phyloP scores from a whole-genome alignment of 2,113 vertebrate genomes.

The Turdus rufiventris region DNA sequence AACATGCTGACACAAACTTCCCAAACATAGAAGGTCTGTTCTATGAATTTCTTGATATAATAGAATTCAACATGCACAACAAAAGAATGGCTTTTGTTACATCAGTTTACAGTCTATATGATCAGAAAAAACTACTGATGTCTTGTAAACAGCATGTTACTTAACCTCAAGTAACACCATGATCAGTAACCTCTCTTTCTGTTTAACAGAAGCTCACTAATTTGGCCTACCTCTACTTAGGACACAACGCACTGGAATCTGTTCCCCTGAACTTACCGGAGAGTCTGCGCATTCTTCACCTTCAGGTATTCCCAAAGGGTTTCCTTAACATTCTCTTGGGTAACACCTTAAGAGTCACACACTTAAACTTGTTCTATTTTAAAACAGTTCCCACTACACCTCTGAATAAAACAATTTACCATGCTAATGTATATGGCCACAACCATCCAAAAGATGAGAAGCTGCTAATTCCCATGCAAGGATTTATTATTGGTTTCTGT shows the following conservation, averaged over 20 bases:
- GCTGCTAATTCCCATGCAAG: neutral
- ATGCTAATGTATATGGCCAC: neutral
- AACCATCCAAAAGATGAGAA: neutral
- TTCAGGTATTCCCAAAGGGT: slow-evolving; percentile 80
- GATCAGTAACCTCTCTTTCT: neutral
- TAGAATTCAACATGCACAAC: neutral
- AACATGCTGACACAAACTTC: neutral
- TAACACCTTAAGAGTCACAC: neutral
- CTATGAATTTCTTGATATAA: neutral
- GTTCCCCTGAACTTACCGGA: slow-evolving; percentile 89
- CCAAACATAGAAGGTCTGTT: neutral
- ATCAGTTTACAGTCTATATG: neutral
- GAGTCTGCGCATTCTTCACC: slow-evolving; percentile 85
- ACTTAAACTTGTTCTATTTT: neutral
- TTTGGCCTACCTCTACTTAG: slow-evolving; percentile 84
- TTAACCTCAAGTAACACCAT: neutral
- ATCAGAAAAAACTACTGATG: neutral
- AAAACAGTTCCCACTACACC: neutral
- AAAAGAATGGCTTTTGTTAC: neutral
- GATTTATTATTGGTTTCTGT: neutral
- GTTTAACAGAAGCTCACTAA: slow-evolving; percentile 82
- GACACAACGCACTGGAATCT: slow-evolving; percentile 87
- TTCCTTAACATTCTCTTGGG: neutral
- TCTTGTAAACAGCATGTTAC: neutral
- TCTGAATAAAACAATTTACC: neutral